These are phyloP conservation scores for Austrolebias charrua DNA, from an alignment of 2,797 vertebrate species.

Conservation along the genomic window DNA sequence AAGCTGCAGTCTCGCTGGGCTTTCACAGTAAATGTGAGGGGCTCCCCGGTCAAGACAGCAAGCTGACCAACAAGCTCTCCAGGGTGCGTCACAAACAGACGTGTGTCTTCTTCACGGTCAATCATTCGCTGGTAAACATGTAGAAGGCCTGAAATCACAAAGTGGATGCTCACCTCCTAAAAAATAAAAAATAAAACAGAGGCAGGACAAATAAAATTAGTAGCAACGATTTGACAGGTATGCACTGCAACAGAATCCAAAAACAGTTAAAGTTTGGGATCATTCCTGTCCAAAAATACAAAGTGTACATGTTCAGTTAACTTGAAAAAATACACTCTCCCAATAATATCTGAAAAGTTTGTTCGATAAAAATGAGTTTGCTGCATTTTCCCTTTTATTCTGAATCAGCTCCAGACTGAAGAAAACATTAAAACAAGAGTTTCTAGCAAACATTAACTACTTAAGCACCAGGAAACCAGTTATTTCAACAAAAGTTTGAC, in stretches of 20 bases:
- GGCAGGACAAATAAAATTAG: not conserved
- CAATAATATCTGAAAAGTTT: not conserved
- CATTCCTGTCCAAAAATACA: no score
- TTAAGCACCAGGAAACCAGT: not conserved
- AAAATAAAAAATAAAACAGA: conserved; percentile 6
- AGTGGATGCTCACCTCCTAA: conserved; percentile 91
- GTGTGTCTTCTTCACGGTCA: conserved; percentile 89
- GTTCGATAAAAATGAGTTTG: not conserved
- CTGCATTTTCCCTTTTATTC: not conserved
- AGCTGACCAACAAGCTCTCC: conserved; percentile 95
- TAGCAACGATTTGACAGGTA: no score
- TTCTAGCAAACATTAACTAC: not conserved
- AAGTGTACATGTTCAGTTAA: no score
- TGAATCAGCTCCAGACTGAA: not conserved
- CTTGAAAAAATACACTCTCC: no score
- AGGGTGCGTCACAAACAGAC: conserved; percentile 89
- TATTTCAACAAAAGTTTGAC: no score
- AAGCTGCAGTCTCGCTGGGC: conserved; percentile 92
- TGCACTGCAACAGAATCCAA: no score
- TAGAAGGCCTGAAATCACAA: conserved; percentile 91
- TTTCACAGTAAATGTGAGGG: conserved; percentile 92
- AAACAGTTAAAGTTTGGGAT: no score
- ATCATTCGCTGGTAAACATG: conserved; percentile 94
- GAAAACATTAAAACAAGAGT: not conserved
- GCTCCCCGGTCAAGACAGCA: conserved; percentile 92